Conservation (phyloP, 2,113 vertebrate genomes). For the Empidonax traillii region DNA sequence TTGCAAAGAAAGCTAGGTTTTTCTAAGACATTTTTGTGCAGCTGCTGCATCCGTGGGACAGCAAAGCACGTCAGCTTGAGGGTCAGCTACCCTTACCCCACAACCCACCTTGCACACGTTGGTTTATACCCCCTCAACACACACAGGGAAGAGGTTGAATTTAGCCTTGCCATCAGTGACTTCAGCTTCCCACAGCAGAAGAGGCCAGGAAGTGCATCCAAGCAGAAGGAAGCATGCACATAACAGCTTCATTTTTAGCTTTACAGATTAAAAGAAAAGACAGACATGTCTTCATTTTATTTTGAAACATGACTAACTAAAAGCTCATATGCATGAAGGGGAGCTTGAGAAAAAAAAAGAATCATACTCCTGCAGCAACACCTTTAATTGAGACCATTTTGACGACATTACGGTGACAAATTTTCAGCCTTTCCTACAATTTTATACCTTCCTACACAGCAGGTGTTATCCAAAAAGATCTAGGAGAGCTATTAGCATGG, state of each 20-base stretch:
- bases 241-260: constrained; percentile 12
- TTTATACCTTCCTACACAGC: constrained; percentile 34
- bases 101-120: background rate
- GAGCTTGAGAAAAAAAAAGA: background rate
- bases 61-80: background rate
- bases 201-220: background rate
- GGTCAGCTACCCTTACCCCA: background rate
- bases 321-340: background rate
- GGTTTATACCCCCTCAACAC: background rate
- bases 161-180: background rate
- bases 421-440: constrained; percentile 2
- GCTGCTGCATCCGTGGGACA: background rate
- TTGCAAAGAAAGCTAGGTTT: background rate
- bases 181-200: background rate
- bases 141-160: background rate
- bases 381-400: background rate
- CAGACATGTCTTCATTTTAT: background rate
- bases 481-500: background rate
- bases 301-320: constrained; percentile 13
- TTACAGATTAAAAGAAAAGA: background rate
- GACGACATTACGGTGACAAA: background rate
- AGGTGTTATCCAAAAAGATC: constrained; percentile 2
- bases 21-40: background rate
- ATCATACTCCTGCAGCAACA: constrained; percentile 3
- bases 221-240: background rate